Base-by-base conservation (phyloP, 1,140 invertebrate species). In the Psilanteris sp. region DNA sequence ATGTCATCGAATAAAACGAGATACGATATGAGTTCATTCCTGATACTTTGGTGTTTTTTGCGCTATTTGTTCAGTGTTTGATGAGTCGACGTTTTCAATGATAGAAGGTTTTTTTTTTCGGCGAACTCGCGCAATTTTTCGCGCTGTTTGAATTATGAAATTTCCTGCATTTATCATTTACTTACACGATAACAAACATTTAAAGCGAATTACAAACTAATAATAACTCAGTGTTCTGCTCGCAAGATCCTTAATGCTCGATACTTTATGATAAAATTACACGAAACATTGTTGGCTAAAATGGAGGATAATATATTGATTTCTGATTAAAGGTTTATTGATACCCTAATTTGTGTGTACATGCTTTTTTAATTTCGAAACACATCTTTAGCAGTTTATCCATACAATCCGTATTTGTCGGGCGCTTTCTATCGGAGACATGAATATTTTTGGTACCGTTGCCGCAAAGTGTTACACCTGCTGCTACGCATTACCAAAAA, bases 1-100 rank as follows among this genome's bases (percentile, higher is more conserved):
- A 54, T 59, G 34, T 59, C 52, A 41, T 68, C 52, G 9, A 41
- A 20, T 31, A 34, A 59, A 50, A 50, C 48, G 27, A 54, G 62
- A 67, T 55, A 55, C 29, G 31, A 50, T 39, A 46, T 50, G 50
- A 57, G 41, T 68, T 50, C 41, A 57, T 48, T 41, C 48, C 48
- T 50, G 50, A 68, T 68, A 68, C 52, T 16, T 14, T 7, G 50
- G 7, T 3, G 15, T 32, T 68, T 68, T 68, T 68, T 68, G 20
- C n/a, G 9, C 16, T 7, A 7, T 16, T 36, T n/a, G 48, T 13
- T 10, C 29, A 24, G 29, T 9, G 39, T 44, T 37, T 22, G 52
- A 57, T 57, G 50, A 68, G 15, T 68, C 52, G 41, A 32, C 41
- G 27, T n/a, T 54, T 54, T 32, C 14, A 9, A 31, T n/a, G 48